Base-by-base conservation (phyloP, 2,113 vertebrate genomes). In the Lanius collurio region DNA sequence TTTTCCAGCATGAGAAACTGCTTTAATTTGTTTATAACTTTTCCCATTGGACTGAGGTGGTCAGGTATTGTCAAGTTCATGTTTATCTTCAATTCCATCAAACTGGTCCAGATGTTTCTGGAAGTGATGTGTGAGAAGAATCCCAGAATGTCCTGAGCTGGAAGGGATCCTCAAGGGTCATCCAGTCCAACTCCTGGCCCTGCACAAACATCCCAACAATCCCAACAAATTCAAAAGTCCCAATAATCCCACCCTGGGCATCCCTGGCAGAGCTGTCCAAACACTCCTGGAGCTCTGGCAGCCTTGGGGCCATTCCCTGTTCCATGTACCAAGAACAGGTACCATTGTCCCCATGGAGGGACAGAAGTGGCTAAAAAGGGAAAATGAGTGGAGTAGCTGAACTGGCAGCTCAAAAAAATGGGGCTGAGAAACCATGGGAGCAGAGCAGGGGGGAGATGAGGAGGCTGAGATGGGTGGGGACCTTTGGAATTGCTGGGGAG, bases 141-240 rank as follows among this genome's bases (percentile, higher is more conserved):
- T 41, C 62, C 31, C 8, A 47, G 46, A 53, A 41, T 31, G 5
- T 47, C 47, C 63, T 47, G 47, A 69, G 53, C 30, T 75, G 24
- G 53, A 53, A n/a, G 19, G 28, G 16, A 17, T 2, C 59, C 37
- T 1, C 37, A 24, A 1, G 59, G 33, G 41, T 15, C 47, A 31
- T 4, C 35, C 49, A 41, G 30, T 1, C 1, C 57, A 41, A 0
- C 6, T 1, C n/a, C 53, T 60, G 60, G 3, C 46, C 53, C n/a
- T 68, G 87, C 78, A 15, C 39, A 62, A 30, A 75, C 53, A 15
- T 30, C 46, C 53, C 60, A 74, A 5, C 6, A 33, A 55, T 33
- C 53, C 53, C 19, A 22, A 35, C 7, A 17, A 41, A 12, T 11
- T 13, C 6, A 74, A 5, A 3, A n/a, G 33, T 21, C 55, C 55